Conservation (phyloP, 1,140 invertebrate species). For the Andrena cerasifolii region DNA sequence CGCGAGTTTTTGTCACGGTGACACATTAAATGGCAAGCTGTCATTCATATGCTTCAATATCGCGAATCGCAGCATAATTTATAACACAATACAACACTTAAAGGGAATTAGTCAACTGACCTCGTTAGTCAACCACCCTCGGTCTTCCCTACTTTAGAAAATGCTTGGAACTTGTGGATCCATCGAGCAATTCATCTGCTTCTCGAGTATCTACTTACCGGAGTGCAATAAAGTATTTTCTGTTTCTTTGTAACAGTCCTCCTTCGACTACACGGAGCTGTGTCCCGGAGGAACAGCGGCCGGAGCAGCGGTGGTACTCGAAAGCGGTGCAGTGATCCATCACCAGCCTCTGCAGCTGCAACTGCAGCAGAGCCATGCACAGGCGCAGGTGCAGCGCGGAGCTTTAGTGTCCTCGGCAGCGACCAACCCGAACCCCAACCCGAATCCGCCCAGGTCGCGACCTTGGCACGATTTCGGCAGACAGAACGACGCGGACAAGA, state of each 20-base stretch:
- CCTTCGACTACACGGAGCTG: conserved; percentile 93
- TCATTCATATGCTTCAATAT: no score
- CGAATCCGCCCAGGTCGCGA: conserved; percentile 87
- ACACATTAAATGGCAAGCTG: no score
- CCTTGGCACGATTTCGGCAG: conserved; percentile 96
- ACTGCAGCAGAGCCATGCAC: conserved; percentile 76
- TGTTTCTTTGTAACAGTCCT: conserved; percentile 83
- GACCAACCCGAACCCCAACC: conserved; percentile 84
- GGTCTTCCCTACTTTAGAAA: no score
- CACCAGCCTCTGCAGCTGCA: conserved; percentile 79
- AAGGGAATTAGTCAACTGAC: no score
- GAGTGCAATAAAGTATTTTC: no score
- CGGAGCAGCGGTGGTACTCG: conserved; percentile 77
- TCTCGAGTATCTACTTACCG: no score
- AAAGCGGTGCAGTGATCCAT: conserved; percentile 79
- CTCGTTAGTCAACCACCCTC: no score
- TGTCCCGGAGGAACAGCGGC: conserved; percentile 85
- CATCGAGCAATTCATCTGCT: no score
- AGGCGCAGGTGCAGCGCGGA: conserved; percentile 83
- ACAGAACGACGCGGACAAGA: conserved; percentile 96
- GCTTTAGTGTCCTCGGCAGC: conserved; percentile 82
- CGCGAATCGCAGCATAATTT: no score
- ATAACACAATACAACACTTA: no score
- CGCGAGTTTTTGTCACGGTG: no score
- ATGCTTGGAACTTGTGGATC: no score